These are phyloP conservation scores for Seriola rivoliana DNA, from an alignment of 2,113 vertebrate genomes.

Conservation along the genomic window DNA sequence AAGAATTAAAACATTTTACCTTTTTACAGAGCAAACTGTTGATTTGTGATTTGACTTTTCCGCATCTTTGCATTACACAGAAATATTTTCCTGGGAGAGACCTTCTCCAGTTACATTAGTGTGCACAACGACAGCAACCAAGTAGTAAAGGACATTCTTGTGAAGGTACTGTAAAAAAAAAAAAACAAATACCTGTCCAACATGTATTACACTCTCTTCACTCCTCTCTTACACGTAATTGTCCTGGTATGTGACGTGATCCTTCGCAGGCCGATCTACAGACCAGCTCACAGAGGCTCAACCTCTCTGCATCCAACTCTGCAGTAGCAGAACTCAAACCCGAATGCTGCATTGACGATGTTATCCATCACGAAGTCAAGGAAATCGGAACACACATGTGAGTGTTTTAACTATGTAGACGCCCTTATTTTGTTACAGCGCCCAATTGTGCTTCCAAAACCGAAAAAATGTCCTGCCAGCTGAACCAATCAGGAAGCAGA, in stretches of 20 bases:
- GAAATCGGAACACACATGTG: slow-evolving; percentile 99
- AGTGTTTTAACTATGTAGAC: slow-evolving; percentile 26
- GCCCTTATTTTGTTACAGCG: background rate
- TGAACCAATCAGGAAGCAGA: background rate
- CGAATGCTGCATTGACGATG: slow-evolving; percentile 97
- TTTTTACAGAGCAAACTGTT: background rate
- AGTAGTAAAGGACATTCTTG: slow-evolving; percentile 95
- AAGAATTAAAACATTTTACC: too few species aligned
- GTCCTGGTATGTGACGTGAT: background rate
- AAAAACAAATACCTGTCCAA: too few species aligned
- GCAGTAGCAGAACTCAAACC: slow-evolving; percentile 94
- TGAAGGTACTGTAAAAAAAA: slow-evolving; percentile 89
- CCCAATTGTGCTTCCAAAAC: too few species aligned
- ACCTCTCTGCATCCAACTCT: slow-evolving; percentile 95
- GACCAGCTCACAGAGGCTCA: slow-evolving; percentile 98
- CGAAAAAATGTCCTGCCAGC: background rate
- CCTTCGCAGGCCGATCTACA: slow-evolving; percentile 94
- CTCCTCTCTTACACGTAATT: background rate
- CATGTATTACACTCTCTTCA: background rate
- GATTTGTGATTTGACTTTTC: background rate
- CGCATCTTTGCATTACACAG: slow-evolving; percentile 72
- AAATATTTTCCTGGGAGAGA: slow-evolving; percentile 98
- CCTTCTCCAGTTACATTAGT: slow-evolving; percentile 98
- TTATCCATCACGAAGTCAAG: slow-evolving; percentile 99
- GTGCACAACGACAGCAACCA: slow-evolving; percentile 98